Conservation (phyloP, 1,140 invertebrate genomes). For the Paralvinella palmiformis region DNA sequence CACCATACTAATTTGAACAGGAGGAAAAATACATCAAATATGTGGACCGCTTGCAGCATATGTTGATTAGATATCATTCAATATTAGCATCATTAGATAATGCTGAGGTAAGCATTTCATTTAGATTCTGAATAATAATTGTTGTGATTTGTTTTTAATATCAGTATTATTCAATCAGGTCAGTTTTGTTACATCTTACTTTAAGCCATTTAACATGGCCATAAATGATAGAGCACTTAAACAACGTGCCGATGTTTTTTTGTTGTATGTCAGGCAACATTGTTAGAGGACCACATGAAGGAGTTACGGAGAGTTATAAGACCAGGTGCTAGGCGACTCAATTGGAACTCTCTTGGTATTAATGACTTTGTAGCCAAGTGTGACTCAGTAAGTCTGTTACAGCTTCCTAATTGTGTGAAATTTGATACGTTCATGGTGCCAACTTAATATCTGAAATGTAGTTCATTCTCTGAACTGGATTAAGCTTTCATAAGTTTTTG, state of each 20-base stretch:
- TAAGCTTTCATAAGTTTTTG: too few relatives aligned
- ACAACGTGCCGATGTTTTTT: neutral
- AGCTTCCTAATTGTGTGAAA: neutral
- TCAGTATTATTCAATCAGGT: too few relatives aligned
- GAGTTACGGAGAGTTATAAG: conserved; percentile 71
- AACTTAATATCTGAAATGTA: neutral
- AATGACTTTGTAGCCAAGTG: conserved; percentile 63
- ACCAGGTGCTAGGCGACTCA: conserved; percentile 70
- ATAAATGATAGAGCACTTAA: too few relatives aligned
- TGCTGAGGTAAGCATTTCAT: conserved; percentile 40
- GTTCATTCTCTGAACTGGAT: too few relatives aligned
- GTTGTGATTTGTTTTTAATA: too few relatives aligned
- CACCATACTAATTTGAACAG: too few relatives aligned
- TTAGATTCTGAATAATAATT: too few relatives aligned
- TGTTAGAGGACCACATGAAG: conserved; percentile 56
- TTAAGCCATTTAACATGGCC: too few relatives aligned
- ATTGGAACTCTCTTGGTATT: conserved; percentile 77
- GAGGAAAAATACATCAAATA: conserved; percentile 51
- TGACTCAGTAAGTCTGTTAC: conserved; percentile 38
- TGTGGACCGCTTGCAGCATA: conserved; percentile 44
- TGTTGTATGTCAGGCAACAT: conserved; percentile 30
- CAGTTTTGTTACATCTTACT: too few relatives aligned
- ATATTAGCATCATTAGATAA: conserved; percentile 43
- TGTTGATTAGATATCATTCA: conserved; percentile 46
- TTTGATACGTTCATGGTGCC: neutral